Percentiles rank a stretch among this genome's conserved stretches.
These are phyloP conservation scores for Carassius gibelio DNA, from an alignment of 2,113 vertebrate genomes.

Conservation along the genomic window DNA sequence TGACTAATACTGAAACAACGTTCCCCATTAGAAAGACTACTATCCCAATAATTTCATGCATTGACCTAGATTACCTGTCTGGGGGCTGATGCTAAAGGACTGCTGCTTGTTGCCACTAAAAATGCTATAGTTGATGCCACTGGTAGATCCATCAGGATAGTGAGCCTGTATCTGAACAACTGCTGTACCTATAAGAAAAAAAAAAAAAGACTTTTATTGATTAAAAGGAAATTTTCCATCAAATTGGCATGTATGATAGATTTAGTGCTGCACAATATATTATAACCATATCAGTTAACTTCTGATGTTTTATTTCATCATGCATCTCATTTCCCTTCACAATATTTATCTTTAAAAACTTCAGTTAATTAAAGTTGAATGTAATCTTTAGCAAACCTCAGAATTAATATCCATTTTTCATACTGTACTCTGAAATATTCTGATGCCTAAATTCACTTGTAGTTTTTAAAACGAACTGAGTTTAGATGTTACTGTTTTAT, in stretches of 20 bases:
- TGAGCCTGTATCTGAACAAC: conserved; percentile 82
- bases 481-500: too few species aligned
- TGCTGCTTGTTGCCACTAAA: conserved; percentile 89
- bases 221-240: not conserved
- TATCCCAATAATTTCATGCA: not conserved
- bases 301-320: not conserved
- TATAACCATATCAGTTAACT: not conserved
- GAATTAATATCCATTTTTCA: too few species aligned
- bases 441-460: too few species aligned
- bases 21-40: not conserved
- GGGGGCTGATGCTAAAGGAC: conserved; percentile 84
- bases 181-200: conserved; percentile 78
- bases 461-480: too few species aligned
- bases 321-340: not conserved
- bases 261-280: not conserved
- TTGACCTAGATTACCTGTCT: conserved; percentile 77
- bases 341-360: too few species aligned
- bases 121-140: conserved; percentile 89
- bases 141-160: conserved; percentile 80
- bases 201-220: not conserved
- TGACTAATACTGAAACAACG: not conserved
- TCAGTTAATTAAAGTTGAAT: too few species aligned
- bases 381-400: too few species aligned
- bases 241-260: not conserved
- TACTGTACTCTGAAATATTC: too few species aligned